Evolutionary conservation across 2,113 vertebrate species (phyloP).

Genomic region (Xiphophorus maculatus): DNA sequence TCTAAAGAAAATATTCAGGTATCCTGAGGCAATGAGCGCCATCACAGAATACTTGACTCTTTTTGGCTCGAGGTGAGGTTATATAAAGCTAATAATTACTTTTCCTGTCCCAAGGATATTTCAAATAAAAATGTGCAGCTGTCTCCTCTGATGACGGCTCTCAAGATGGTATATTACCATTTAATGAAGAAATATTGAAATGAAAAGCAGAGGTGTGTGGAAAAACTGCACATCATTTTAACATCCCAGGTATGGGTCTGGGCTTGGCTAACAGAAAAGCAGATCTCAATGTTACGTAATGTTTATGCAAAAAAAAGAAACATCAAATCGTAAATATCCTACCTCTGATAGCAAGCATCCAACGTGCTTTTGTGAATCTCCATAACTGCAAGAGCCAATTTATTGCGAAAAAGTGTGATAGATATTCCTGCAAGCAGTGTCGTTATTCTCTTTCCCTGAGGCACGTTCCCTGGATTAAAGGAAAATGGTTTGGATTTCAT

Average conservation of each 20-base stretch:
- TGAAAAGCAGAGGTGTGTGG: not conserved
- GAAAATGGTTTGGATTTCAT: constrained; percentile 38
- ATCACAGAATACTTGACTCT: constrained; percentile 57
- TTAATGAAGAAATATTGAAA: constrained; percentile 23
- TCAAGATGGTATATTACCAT: constrained; percentile 10
- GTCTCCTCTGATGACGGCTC: constrained; percentile 34
- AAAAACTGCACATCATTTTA: constrained; percentile 5
- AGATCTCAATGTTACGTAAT: not conserved
- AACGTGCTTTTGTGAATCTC: constrained; percentile 9
- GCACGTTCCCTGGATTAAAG: constrained; percentile 21
- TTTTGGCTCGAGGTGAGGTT: constrained; percentile 54
- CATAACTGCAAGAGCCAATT: constrained; percentile 10
- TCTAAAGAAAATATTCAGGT: constrained; percentile 36
- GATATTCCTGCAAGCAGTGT: constrained; percentile 7
- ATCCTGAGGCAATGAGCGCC: constrained; percentile 53
- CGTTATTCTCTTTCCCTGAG: not conserved
- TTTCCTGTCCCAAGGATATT: constrained; percentile 40
- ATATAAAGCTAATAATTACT: constrained; percentile 51
- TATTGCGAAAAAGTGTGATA: not conserved
- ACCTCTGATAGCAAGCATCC: constrained; percentile 33
- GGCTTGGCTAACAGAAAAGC: not conserved
- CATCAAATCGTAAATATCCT: constrained; percentile 32
- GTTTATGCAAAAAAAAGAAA: not conserved
- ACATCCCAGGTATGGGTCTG: not conserved
- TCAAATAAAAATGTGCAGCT: constrained; percentile 51